phyloP scores from a whole-genome alignment of 2,888 invertebrate genomes.

The Lottia scabra region DNA sequence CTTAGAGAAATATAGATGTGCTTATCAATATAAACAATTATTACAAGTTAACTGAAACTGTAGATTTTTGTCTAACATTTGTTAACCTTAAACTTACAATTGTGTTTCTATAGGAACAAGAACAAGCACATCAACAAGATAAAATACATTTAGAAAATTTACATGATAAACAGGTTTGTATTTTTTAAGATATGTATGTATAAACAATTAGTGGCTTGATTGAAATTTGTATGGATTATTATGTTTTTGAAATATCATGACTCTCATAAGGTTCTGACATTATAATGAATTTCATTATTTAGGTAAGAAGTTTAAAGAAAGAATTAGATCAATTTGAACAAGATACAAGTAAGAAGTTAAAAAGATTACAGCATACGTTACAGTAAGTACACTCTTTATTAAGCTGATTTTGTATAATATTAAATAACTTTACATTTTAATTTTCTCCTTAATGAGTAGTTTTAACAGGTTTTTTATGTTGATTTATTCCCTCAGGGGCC shows the following conservation, averaged over 20 bases:
- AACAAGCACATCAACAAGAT: conserved; percentile 63
- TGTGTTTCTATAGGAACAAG: conserved; percentile 52
- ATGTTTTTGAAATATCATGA: too few species aligned
- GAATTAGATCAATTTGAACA: conserved; percentile 63
- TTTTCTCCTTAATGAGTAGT: too few species aligned
- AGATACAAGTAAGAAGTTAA: conserved; percentile 54
- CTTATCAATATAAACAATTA: neutral
- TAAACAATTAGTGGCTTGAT: too few species aligned
- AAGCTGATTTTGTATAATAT: too few species aligned
- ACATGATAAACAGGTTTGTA: conserved; percentile 64
- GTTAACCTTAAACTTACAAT: too few species aligned
- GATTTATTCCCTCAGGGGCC: too few species aligned
- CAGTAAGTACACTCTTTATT: conserved; percentile 43
- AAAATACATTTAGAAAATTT: conserved; percentile 60
- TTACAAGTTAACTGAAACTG: neutral
- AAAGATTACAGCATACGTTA: conserved; percentile 54
- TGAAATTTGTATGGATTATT: too few species aligned
- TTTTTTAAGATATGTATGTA: too few species aligned
- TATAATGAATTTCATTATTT: neutral
- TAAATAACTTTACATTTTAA: too few species aligned
- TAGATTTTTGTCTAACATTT: too few species aligned
- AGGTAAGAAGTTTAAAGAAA: conserved; percentile 59
- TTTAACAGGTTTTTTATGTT: neutral
- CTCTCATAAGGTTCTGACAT: too few species aligned
- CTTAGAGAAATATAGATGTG: neutral